These are phyloP conservation scores for Myiozetetes cayanensis DNA, from an alignment of 2,113 vertebrate genomes.

Conservation along the genomic window DNA sequence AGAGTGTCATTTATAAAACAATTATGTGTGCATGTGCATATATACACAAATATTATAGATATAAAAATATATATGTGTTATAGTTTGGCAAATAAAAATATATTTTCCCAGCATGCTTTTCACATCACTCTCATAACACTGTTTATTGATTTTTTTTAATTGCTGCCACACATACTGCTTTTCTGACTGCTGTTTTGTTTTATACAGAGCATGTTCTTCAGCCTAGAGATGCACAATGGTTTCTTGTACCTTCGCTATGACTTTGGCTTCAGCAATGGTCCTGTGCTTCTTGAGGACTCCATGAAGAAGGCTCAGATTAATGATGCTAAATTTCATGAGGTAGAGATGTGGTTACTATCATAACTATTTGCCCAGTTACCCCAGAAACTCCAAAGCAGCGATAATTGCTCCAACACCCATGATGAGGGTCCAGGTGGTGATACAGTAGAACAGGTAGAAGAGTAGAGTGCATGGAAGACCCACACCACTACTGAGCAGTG, in stretches of 20 bases:
- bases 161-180: not conserved
- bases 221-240: conserved; percentile 89
- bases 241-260: conserved; percentile 88
- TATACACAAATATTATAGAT: not conserved
- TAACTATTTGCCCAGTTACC: not conserved
- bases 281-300: conserved; percentile 83
- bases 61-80: not conserved
- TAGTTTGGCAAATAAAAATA: not conserved
- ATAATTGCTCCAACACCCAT: not conserved
- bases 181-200: conserved; percentile 35
- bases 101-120: not conserved
- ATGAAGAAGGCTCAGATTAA: conserved; percentile 88
- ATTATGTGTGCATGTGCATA: not conserved
- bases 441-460: not conserved
- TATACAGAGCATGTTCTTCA: conserved; percentile 88
- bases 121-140: not conserved
- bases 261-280: conserved; percentile 88
- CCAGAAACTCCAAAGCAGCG: not conserved
- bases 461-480: not conserved
- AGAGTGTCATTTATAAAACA: not conserved
- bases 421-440: not conserved
- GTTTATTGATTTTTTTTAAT: not conserved
- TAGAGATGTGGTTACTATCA: conserved; percentile 39
- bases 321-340: conserved; percentile 96
- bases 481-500: not conserved